Conservation (phyloP, 2,797 vertebrate genomes). For the Columba guinea region DNA sequence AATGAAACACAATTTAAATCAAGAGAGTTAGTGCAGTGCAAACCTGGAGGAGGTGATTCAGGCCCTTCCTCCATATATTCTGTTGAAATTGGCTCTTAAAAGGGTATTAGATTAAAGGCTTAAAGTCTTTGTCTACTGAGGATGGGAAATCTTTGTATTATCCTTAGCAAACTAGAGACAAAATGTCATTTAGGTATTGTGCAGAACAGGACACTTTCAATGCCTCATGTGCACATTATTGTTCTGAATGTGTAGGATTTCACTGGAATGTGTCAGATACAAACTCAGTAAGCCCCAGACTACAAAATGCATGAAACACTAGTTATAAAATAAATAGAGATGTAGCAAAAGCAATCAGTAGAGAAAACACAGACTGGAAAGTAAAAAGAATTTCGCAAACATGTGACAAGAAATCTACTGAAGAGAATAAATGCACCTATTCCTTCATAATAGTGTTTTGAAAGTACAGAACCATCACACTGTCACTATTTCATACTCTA, state of each 20-base stretch:
- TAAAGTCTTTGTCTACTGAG: neutral
- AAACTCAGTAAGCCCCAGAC: neutral
- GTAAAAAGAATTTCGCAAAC: neutral
- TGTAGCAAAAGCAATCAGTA: neutral
- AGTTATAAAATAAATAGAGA: neutral
- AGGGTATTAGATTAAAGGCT: neutral
- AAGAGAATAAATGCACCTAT: neutral
- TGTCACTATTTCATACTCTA: neutral
- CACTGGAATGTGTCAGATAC: neutral
- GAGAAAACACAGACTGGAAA: conserved; percentile 3
- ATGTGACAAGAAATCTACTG: neutral
- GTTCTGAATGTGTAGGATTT: neutral
- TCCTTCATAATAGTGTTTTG: neutral
- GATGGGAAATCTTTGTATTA: neutral
- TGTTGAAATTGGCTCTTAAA: neutral
- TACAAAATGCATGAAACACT: neutral
- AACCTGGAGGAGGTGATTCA: neutral
- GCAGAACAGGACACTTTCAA: neutral
- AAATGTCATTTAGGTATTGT: neutral
- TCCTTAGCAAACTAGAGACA: neutral
- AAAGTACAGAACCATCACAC: neutral
- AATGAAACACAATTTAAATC: neutral
- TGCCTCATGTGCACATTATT: neutral
- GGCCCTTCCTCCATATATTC: neutral
- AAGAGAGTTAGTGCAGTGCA: neutral